These are phyloP conservation scores for Crenichthys baileyi DNA, from an alignment of 2,797 vertebrate genomes.

Conservation along the genomic window DNA sequence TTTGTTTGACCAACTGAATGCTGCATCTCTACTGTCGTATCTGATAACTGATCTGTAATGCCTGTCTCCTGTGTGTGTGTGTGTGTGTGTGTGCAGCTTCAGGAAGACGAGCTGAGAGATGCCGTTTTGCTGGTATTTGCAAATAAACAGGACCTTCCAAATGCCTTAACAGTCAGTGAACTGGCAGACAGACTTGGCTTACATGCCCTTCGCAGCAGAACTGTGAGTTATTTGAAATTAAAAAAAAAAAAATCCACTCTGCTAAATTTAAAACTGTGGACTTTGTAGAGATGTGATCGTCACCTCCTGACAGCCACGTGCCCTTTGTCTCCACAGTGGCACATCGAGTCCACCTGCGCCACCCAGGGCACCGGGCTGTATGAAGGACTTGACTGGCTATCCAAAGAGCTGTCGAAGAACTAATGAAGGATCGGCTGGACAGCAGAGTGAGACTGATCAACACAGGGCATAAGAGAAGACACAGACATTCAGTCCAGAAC, in stretches of 20 bases:
- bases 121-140: slow-evolving; percentile 90
- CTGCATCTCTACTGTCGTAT: background rate
- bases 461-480: slow-evolving; percentile 46
- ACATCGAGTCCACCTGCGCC: slow-evolving; percentile 88
- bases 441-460: slow-evolving; percentile 41
- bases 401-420: slow-evolving; percentile 83
- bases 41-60: background rate
- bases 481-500: slow-evolving; percentile 61
- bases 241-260: background rate
- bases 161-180: slow-evolving; percentile 87
- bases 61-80: slow-evolving; percentile 18
- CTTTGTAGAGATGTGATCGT: background rate
- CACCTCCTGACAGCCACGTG: background rate
- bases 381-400: slow-evolving; percentile 91
- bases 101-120: slow-evolving; percentile 89
- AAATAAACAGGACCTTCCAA: slow-evolving; percentile 95
- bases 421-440: slow-evolving; percentile 52
- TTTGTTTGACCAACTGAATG: background rate
- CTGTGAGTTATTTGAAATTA: slow-evolving; percentile 72
- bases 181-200: slow-evolving; percentile 88
- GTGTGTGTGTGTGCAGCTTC: slow-evolving; percentile 70
- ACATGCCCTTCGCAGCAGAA: slow-evolving; percentile 81
- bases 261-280: background rate
- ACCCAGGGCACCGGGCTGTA: slow-evolving; percentile 89
- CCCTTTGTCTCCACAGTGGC: slow-evolving; percentile 81